Base-by-base conservation (phyloP, 2,888 invertebrate genomes). In the Poecilus cupreus region DNA sequence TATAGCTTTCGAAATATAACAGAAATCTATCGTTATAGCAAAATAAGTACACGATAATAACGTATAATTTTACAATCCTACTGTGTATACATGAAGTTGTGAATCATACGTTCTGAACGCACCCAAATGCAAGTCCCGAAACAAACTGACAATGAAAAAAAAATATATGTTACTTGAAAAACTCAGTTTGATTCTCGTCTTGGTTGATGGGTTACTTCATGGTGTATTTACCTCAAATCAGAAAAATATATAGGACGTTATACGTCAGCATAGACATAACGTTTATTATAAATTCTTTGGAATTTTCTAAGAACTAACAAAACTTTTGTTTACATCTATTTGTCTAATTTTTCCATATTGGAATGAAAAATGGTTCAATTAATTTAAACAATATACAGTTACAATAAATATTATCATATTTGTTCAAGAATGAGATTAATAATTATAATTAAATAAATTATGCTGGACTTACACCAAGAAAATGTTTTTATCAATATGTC, bases 221-320 rank as follows among this genome's bases (percentile, higher is more conserved):
- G n/a, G n/a, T n/a, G n/a, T n/a, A n/a, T n/a, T n/a, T n/a, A n/a
- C n/a, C 3, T 4, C 0, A 51, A 68, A 37, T 37, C 39, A 68
- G 32, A 60, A n/a, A 18, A 18, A 13, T 51, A 16, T 46, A 46
- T 60, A 4, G 32, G 60, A 60, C 64, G 37, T 18, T 18, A 37
- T 32, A 18, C 24, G 22, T 24, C 24, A 37, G 32, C 64, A 6
- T 51, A 68, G 64, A 37, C 6, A 68, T 46, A 60, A 60, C 60
- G 60, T 60, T 46, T 32, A 54, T 22, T 18, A 68, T 68, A 68
- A 51, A 68, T 68, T 68, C 64, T 68, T 68, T 68, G 64, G 64
- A 68, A 68, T 68, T 68, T 60, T 39, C 64, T 68, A 68, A 51
- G 3, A 51, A 68, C 64, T 68, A 68, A 68, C 64, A 68, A 32